These are phyloP conservation scores for Melanotaenia nigrans DNA, from an alignment of 2,797 vertebrate genomes.

Conservation along the genomic window DNA sequence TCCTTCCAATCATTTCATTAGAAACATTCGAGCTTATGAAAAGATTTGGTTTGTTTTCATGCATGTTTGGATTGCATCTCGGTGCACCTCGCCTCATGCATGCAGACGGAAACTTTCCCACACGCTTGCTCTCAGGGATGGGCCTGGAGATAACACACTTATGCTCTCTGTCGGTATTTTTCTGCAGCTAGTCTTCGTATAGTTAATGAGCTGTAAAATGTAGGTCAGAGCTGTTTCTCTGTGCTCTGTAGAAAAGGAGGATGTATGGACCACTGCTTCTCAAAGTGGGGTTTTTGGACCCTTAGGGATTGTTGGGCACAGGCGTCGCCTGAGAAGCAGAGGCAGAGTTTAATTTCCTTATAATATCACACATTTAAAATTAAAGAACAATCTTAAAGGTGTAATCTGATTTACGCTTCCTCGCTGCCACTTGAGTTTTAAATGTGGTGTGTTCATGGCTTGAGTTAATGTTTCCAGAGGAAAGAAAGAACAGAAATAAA, in stretches of 20 bases:
- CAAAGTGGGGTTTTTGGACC: slow-evolving; percentile 27
- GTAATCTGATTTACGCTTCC: background rate
- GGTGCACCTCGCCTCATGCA: slow-evolving; percentile 11
- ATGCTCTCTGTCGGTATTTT: slow-evolving; percentile 58
- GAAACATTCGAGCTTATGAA: background rate
- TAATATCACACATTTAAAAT: slow-evolving; percentile 30
- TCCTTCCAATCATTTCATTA: background rate
- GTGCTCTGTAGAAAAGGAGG: slow-evolving; percentile 32
- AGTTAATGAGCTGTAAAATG: slow-evolving; percentile 77
- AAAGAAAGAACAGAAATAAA: background rate
- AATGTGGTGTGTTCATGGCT: background rate
- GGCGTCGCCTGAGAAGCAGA: slow-evolving; percentile 3
- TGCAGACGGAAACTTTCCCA: slow-evolving; percentile 16
- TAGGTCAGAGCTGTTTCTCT: slow-evolving; percentile 67
- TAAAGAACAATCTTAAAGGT: slow-evolving; percentile 1
- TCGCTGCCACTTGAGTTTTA: background rate
- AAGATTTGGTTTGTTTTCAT: background rate
- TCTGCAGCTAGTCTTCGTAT: slow-evolving; percentile 62
- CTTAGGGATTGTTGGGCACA: slow-evolving; percentile 33
- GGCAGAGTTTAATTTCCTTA: slow-evolving; percentile 33
- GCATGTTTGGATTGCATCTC: slow-evolving; percentile 2
- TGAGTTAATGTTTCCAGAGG: background rate
- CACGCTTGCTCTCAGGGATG: slow-evolving; percentile 24
- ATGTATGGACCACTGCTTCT: slow-evolving; percentile 50
- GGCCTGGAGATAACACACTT: slow-evolving; percentile 52